phyloP scores from a whole-genome alignment of 2,797 vertebrate genomes.

The Enteromius unitaeniatus region DNA sequence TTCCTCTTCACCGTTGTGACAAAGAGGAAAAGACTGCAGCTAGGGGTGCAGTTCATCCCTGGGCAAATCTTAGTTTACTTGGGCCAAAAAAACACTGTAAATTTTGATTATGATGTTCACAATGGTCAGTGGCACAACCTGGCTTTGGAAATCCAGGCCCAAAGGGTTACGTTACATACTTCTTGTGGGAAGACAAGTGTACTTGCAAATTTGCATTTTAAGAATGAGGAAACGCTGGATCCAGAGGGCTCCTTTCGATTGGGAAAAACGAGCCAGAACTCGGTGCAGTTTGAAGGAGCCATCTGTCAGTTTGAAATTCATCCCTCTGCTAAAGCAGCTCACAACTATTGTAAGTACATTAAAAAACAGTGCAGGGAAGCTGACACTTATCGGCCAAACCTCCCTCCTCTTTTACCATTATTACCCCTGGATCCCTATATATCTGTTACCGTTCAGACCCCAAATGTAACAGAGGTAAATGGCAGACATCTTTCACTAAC shows the following conservation, averaged over 20 bases:
- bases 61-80: conserved; percentile 86
- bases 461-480: conserved; percentile 58
- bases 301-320: conserved; percentile 98
- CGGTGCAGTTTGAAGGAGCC: conserved; percentile 93
- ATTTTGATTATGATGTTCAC: conserved; percentile 90
- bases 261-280: conserved; percentile 89
- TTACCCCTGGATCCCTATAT: conserved; percentile 77
- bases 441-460: conserved; percentile 65
- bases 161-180: conserved; percentile 86
- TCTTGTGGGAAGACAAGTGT: conserved; percentile 87
- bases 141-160: conserved; percentile 85
- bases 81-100: conserved; percentile 87
- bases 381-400: conserved; percentile 83
- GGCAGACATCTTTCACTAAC: conserved; percentile 66
- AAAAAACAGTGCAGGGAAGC: conserved; percentile 94
- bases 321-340: conserved; percentile 92
- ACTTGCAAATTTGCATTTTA: conserved; percentile 83
- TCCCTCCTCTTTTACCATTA: conserved; percentile 81
- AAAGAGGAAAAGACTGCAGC: conserved; percentile 87
- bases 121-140: conserved; percentile 94
- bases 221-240: conserved; percentile 84
- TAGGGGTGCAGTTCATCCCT: conserved; percentile 90
- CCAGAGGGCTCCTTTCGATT: conserved; percentile 90
- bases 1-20: conserved; percentile 90
- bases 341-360: conserved; percentile 97